Evolutionary conservation across 2,888 invertebrate species (phyloP).

Genomic region (Pardosa pseudoannulata): DNA sequence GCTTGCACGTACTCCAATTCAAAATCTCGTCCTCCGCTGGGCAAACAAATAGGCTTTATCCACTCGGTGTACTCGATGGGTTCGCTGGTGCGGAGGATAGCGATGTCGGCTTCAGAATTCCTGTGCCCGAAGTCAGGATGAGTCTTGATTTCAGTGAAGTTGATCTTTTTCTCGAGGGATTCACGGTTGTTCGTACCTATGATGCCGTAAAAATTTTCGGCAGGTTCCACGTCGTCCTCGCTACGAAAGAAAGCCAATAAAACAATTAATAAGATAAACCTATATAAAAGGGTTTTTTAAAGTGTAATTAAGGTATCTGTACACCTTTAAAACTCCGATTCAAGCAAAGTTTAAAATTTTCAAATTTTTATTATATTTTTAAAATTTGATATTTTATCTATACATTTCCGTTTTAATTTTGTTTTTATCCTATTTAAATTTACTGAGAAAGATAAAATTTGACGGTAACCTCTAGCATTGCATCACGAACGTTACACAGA

Average conservation of each 20-base stretch:
- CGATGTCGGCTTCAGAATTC: conserved; percentile 44
- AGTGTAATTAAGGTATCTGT: too few relatives aligned
- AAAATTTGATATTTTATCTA: too few relatives aligned
- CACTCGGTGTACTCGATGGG: conserved; percentile 9
- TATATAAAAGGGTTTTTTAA: too few relatives aligned
- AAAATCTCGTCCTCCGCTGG: conserved; percentile 9
- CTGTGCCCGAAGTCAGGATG: conserved; percentile 47
- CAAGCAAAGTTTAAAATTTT: too few relatives aligned
- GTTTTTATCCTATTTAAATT: too few relatives aligned
- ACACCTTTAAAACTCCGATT: too few relatives aligned
- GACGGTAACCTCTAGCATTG: too few relatives aligned
- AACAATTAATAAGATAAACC: too few relatives aligned
- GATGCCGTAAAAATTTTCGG: conserved; percentile 36
- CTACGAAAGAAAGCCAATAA: background rate
- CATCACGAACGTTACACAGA: too few relatives aligned
- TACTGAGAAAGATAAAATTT: too few relatives aligned
- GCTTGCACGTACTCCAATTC: conserved; percentile 34
- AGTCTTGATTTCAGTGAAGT: conserved; percentile 32
- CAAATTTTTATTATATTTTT: too few relatives aligned
- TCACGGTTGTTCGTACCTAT: conserved; percentile 32
- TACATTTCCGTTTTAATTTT: too few relatives aligned
- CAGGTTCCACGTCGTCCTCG: conserved; percentile 33
- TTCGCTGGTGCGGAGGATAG: conserved; percentile 15
- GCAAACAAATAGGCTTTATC: conserved; percentile 35
- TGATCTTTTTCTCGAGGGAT: conserved; percentile 29